Base-by-base conservation (phyloP, 1,140 invertebrate species). In the Cepaea nemoralis region DNA sequence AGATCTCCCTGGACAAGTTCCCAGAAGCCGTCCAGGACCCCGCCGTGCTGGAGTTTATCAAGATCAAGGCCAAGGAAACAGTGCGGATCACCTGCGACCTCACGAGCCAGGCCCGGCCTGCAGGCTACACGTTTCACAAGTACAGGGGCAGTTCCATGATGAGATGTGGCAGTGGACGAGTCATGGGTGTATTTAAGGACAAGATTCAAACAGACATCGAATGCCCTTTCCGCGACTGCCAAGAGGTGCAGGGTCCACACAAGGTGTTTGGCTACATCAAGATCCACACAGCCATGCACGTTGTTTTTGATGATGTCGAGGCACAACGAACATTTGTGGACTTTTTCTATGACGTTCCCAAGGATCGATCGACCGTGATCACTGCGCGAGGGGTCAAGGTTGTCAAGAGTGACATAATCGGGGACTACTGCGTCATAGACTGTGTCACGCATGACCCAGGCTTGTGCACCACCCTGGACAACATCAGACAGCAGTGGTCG, bases 261-360 rank as follows among this genome's bases (percentile, higher is more conserved):
- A 40, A 22, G 22, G 69, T 70, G 8, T 42, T 22, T 39, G 69
- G 69, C 1, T 70, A 39, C 19, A 14, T 70, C 24, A 70, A 22
- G 40, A 31, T 70, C 22, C 69, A 70, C 69, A 70, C 69, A 70
- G 69, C 69, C 19, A 70, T 70, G 69, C 69, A 70, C 22, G 69
- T 70, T 39, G 69, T 70, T 40, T 70, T 70, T 70, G 69, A 70
- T 70, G 69, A 70, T 70, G 24, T n/a, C 40, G 69, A 70, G 27
- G 69, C 69, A 39, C 69, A 70, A 22, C 1, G 35, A 70, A 70
- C 69, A n/a, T 40, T 37, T 39, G 39, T 70, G 22, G 69, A 70
- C 1, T 70, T 70, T 22, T 70, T 70, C 27, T 70, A 70, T 70
- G 69, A 70, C 40, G 40, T 5, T 5, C 69, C 69, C 19, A 37